Evolutionary conservation across 2,113 vertebrate genomes (phyloP), one percentile per base, ranked within the genome.

Genomic region (Burhinus bistriatus): DNA sequence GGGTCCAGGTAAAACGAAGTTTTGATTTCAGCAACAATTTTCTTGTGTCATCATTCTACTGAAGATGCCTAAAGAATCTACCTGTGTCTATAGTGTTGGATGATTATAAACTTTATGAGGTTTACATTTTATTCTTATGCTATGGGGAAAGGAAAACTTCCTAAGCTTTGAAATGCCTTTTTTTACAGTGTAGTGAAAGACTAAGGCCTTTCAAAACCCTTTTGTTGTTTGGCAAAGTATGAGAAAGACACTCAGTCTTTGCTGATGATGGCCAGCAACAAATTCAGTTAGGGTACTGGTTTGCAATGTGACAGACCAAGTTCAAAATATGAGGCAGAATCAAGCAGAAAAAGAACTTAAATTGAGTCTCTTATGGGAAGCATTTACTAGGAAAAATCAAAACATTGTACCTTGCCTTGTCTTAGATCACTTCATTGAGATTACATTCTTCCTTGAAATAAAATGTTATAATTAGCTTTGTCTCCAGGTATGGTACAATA

Each of bases 31-130:
- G 1, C 12, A 64, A 4, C 4, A 27, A 0, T 5, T 58, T 54
- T 68, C 15, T 16, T 59, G 15, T 49, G 16, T 5, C 5, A 3
- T 22, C 0, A 0, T 36, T 69, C 44, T 40, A 2, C 23, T 34
- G 49, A 81, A 20, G 17, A 23, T 30, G n/a, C 38, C 27, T 38
- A 2, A 64, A 49, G 32, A 34, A 15, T 12, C 54, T 52, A 5
- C 6, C 7, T 36, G 23, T 13, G 20, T 29, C 75, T 6, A 4
- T 6, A 44, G 29, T 2, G 8, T 4, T 51, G 12, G 16, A 36
- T 21, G 29, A 77, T 5, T 62, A 27, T 12, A 25, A 29, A 14
- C 15, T 42, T 29, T 32, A 2, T 12, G 29, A 91, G 36, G 18
- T 19, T 49, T 38, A 14, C 0, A 6, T 34, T 72, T 72, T 44